Evolutionary conservation across 2,888 invertebrate genomes (phyloP), one percentile per base, ranked within the genome.

Genomic region (Brenthis daphne): DNA sequence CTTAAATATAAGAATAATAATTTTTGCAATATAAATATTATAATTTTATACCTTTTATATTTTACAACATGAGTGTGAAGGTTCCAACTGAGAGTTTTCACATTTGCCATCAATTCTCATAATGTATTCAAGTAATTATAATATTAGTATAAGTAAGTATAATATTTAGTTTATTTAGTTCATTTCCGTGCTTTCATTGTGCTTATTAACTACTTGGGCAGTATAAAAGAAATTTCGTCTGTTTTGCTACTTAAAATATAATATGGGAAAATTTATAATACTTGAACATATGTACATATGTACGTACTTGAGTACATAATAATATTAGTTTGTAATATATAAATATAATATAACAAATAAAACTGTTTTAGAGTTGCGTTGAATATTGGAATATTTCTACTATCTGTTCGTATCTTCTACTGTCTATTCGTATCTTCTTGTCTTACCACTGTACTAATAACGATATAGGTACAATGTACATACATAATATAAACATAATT

Each of bases 201-300:
- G 50, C 60, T 50, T 50, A 33, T 29, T 60, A 60, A 24, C 50
- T 33, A 50, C 50, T 60, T 29, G 60, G 50, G 60, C 60, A 60
- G 50, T 50, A n/a, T 60, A 33, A 60, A 50, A 60, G 60, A 60
- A 60, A 60, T 60, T 60, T 60, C 60, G 50, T 29, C 33, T 60
- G 29, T 60, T 50, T 60, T 33, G 16, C 60, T 29, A 29, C 29
- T 50, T 11, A 58, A n/a, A 29, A 24, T 29, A 24, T 14, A 29
- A 20, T 29, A 50, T 29, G 12, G n/a, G 29, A 29, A 4, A 11
- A 60, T 6, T 60, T 48, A 11, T 58, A n/a, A 24, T 24, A 14
- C 14, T 50, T 50, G 29, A 60, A 11, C 4, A 3, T 60, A 29
- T 50, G 50, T 29, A 60, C 16, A 43, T 57, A 37, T 12, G 29